Base-by-base conservation (phyloP, 2,113 vertebrate genomes). In the Stigmatopora argus region DNA sequence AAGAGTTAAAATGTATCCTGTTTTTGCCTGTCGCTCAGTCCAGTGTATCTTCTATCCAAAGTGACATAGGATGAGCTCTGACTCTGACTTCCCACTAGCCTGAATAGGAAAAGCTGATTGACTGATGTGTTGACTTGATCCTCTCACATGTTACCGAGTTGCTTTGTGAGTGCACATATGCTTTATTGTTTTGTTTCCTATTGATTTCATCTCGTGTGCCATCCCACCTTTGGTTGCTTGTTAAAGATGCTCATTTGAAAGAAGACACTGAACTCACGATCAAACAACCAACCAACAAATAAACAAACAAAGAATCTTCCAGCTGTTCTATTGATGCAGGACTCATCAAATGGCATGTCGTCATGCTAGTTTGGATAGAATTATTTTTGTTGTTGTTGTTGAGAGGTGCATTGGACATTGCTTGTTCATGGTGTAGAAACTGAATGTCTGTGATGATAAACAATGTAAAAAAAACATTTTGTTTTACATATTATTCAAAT, bases 291-390 rank as follows among this genome's bases (percentile, higher is more conserved):
- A 23, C 55, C 31, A 44, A 31, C 44, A 58, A 49, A 53, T 48
- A 65, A 60, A 66, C 46, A 65, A 52, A 14, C 23, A 38, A 65
- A 12, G 14, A 41, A 70, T 79, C 44, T 46, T 41, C 26, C 19
- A 26, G 67, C 69, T 66, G 23, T 45, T 34, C 7, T 78, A 67
- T 74, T 73, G 71, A 83, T 72, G 70, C 48, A 70, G 64, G 59
- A 64, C 26, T 31, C 26, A 68, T 78, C 65, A 73, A 69, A 66
- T 38, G 62, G 62, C 55, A 47, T 18, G 35, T 70, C 71, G 69
- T 76, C 62, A 57, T 5, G 15, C 34, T 56, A 14, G 64, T 63
- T 70, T 62, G 63, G 31, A 62, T 46, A 41, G 70, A 49, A n/a
- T 60, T 78, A 69, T 55, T 64, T 81, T 76, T 81, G 75, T 75